Evolutionary conservation across 2,113 vertebrate species (phyloP), one percentile per base, ranked within the genome.

Genomic region (Hyaena hyaena): DNA sequence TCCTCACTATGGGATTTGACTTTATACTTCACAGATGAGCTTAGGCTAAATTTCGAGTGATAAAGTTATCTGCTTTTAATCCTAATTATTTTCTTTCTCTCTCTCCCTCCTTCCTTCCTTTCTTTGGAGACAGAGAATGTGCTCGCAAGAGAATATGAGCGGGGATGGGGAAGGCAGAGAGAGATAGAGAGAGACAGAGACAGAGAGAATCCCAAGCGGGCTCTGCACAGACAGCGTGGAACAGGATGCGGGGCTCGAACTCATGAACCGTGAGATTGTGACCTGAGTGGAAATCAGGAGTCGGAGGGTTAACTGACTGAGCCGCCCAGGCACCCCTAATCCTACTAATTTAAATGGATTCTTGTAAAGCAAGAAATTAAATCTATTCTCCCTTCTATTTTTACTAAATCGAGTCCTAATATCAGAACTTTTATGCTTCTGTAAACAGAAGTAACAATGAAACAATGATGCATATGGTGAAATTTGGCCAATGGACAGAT

Each of bases 401-500:
- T 73, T 26, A 90, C 63, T 43, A 6, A 23, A 71, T 43, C 19
- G 65, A 89, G 48, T 68, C 85, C 71, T 39, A 91, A 23, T 43
- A 90, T 63, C 63, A 24, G 31, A 50, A 76, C 50, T 88, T 87
- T 35, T 71, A 80, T 89, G 80, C 19, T 89, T 93, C 76, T 58
- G 50, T 77, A 94, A 93, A 93, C 33, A 80, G 63, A 69, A 92
- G 23, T 10, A 74, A 93, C 76, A 90, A 69, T 35, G 73, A 93
- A 65, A 68, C 63, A 90, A n/a, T 35, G 84, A 65, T 61, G 24
- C 17, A 53, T n/a, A 88, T 85, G 12, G 82, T 91, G 84, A 63
- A 66, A 95, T 79, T 53, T 35, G 53, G 66, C 33, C 66, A 82
- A n/a, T 4, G 39, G 10, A 61, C 17, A 35, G 58, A 63, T 93